phyloP scores from a whole-genome alignment of 1,140 invertebrate species.

The Globodera rostochiensis region DNA sequence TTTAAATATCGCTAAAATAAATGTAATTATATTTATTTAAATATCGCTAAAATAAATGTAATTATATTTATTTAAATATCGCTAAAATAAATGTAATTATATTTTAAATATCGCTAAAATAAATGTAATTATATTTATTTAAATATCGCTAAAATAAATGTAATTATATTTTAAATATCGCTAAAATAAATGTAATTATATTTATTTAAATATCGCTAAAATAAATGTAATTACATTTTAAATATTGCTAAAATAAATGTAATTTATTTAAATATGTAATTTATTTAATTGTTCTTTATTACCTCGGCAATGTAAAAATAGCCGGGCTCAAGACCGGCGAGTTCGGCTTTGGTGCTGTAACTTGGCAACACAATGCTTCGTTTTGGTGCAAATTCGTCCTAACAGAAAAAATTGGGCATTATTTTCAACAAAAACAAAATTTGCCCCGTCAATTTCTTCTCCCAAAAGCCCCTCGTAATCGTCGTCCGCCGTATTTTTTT shows the following conservation, averaged over 20 bases:
- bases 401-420: background rate
- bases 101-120: background rate
- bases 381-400: slow-evolving; percentile 11
- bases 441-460: slow-evolving; percentile 14
- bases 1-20: too few species aligned
- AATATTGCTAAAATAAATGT: background rate
- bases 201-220: too few species aligned
- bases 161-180: background rate
- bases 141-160: slow-evolving; percentile 30
- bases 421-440: background rate
- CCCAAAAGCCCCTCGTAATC: slow-evolving; percentile 31
- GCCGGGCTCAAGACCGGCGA: slow-evolving; percentile 43
- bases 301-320: slow-evolving; percentile 57
- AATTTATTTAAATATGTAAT: background rate
- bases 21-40: too few species aligned
- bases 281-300: background rate
- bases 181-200: background rate
- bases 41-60: too few species aligned
- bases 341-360: slow-evolving; percentile 40
- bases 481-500: slow-evolving; percentile 34
- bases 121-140: background rate
- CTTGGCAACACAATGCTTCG: slow-evolving; percentile 43
- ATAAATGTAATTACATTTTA: background rate
- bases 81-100: background rate
- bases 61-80: too few species aligned